A percentile compares a stretch with the other conserved stretches of the same genome.
These are phyloP conservation scores for Trogon surrucura DNA, from an alignment of 2,113 vertebrate genomes.

Conservation along the genomic window DNA sequence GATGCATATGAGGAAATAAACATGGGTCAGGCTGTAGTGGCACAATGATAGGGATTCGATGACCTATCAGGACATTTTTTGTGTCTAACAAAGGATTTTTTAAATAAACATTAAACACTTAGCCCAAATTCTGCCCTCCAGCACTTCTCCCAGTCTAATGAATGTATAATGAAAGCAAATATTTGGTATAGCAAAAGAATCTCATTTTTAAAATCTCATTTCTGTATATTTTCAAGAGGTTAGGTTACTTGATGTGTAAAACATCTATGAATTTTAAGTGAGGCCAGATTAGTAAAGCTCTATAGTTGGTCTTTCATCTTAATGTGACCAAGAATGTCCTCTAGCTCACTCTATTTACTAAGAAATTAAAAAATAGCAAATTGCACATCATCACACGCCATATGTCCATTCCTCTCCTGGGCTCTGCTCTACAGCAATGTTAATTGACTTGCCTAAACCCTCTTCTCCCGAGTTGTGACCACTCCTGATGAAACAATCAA, in stretches of 20 bases:
- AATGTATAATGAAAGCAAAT: constrained; percentile 49
- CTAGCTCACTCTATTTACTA: constrained; percentile 30
- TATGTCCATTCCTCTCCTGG: constrained; percentile 38
- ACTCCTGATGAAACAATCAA: constrained; percentile 32
- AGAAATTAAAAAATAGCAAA: constrained; percentile 56
- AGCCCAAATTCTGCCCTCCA: not conserved
- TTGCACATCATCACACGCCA: not conserved
- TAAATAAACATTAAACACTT: constrained; percentile 36
- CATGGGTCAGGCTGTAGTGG: not conserved
- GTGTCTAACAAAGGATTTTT: constrained; percentile 20
- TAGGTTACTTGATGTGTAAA: constrained; percentile 32
- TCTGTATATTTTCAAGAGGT: constrained; percentile 33
- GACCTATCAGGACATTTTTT: constrained; percentile 11
- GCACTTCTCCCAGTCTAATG: constrained; percentile 2
- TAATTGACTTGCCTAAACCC: constrained; percentile 60
- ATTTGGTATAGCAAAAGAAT: constrained; percentile 23
- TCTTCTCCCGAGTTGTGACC: constrained; percentile 49
- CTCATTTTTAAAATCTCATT: not conserved
- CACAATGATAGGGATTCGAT: not conserved
- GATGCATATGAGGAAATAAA: constrained; percentile 39
- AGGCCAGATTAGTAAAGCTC: constrained; percentile 28
- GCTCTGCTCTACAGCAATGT: constrained; percentile 49
- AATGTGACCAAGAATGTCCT: constrained; percentile 51
- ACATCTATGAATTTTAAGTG: constrained; percentile 43
- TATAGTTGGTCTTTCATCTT: constrained; percentile 43